Conservation (phyloP, 2,888 invertebrate genomes). For the Scotopteryx bipunctaria region DNA sequence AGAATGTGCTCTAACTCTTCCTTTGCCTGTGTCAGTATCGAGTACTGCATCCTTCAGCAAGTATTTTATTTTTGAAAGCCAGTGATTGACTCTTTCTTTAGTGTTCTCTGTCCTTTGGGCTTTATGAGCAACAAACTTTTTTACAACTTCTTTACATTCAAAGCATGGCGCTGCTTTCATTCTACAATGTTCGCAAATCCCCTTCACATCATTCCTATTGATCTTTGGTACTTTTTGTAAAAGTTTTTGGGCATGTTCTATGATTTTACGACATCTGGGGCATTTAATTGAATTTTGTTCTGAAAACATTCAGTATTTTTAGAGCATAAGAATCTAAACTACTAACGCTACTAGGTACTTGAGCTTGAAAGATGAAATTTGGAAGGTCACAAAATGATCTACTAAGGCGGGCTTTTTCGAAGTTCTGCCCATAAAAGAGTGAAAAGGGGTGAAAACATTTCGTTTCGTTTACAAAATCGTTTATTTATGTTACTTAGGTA, state of each 20-base stretch:
- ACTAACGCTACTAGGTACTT: no score
- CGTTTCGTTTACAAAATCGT: no score
- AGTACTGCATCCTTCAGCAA: conserved; percentile 33
- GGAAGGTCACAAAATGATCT: no score
- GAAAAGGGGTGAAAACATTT: no score
- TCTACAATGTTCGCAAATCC: conserved; percentile 61
- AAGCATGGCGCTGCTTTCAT: conserved; percentile 47
- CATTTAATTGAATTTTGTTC: conserved; percentile 53
- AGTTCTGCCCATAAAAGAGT: no score
- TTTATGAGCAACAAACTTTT: conserved; percentile 50
- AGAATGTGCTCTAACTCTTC: conserved; percentile 19
- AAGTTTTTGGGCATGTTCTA: conserved; percentile 51
- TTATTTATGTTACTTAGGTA: no score
- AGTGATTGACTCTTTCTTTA: conserved; percentile 40
- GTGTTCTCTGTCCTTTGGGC: conserved; percentile 43
- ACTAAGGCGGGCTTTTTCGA: no score
- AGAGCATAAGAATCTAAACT: no score
- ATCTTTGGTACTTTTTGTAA: conserved; percentile 44
- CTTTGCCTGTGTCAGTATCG: conserved; percentile 16
- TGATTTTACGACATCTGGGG: conserved; percentile 55
- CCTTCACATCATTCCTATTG: conserved; percentile 48
- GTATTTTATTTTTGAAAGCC: conserved; percentile 43
- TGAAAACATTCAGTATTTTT: no score
- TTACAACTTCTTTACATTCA: conserved; percentile 52
- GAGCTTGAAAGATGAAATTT: no score